Conservation (phyloP, 2,797 vertebrate genomes). For the Siniperca undulata region DNA sequence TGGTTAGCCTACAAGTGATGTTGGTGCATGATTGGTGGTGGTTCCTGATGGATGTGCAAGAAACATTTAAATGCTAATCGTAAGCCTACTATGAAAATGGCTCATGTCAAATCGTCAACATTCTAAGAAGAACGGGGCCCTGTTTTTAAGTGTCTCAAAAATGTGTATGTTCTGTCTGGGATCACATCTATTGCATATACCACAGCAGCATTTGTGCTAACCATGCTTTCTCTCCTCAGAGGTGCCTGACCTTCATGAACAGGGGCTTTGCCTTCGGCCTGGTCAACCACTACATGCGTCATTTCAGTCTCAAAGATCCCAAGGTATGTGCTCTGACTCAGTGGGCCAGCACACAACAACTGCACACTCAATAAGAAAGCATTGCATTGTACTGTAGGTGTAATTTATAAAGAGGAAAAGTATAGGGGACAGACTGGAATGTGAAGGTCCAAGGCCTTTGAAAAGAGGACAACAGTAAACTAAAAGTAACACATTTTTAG, state of each 20-base stretch:
- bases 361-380: background rate
- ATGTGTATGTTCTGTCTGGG: background rate
- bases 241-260: slow-evolving; percentile 97
- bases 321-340: slow-evolving; percentile 85
- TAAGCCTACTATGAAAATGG: too few species aligned
- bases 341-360: background rate
- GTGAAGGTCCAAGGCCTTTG: background rate
- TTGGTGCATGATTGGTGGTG: too few species aligned
- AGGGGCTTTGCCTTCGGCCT: slow-evolving; percentile 95
- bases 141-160: background rate
- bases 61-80: too few species aligned
- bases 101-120: too few species aligned
- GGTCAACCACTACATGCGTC: slow-evolving; percentile 96
- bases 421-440: background rate
- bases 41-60: too few species aligned
- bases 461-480: too few species aligned
- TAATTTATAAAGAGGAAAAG: background rate
- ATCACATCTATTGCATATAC: background rate
- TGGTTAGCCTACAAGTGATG: too few species aligned
- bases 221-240: slow-evolving; percentile 78
- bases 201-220: background rate
- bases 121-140: too few species aligned
- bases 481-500: background rate
- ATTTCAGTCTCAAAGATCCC: slow-evolving; percentile 94
- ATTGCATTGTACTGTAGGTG: too few species aligned